Conservation (phyloP, 2,888 invertebrate genomes). For the Orthonychiurus folsomi region DNA sequence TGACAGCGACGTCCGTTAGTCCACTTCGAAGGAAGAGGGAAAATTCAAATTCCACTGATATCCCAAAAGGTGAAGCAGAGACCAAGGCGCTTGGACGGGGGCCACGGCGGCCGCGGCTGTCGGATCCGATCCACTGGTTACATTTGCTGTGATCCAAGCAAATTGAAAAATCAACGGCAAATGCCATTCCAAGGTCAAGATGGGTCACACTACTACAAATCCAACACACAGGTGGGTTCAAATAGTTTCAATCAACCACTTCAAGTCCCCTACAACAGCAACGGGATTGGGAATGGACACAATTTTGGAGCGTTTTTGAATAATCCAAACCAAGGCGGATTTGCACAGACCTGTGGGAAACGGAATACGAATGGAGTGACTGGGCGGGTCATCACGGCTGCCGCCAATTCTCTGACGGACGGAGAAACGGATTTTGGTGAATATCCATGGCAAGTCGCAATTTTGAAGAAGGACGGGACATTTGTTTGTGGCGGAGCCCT, state of each 20-base stretch:
- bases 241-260: conserved; percentile 10
- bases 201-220: neutral
- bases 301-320: neutral
- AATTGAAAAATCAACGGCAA: conserved; percentile 8
- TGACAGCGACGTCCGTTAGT: neutral
- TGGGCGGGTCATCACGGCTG: conserved; percentile 64
- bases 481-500: conserved; percentile 87
- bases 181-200: neutral
- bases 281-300: neutral
- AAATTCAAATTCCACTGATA: neutral
- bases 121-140: conserved; percentile 12
- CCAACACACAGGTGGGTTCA: neutral
- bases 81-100: conserved; percentile 10
- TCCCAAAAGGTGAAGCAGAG: conserved; percentile 4
- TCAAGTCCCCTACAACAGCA: neutral
- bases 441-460: conserved; percentile 90
- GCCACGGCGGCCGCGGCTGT: neutral
- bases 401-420: conserved; percentile 17
- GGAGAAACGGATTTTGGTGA: conserved; percentile 25
- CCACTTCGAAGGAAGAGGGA: conserved; percentile 6
- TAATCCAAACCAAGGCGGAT: neutral
- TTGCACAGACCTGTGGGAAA: conserved; percentile 60
- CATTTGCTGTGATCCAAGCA: conserved; percentile 14
- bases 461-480: conserved; percentile 76
- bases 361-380: conserved; percentile 73